Evolutionary conservation across 2,888 invertebrate genomes (phyloP), one percentile per base, ranked within the genome.

Genomic region (Megaustenia siamemsis): DNA sequence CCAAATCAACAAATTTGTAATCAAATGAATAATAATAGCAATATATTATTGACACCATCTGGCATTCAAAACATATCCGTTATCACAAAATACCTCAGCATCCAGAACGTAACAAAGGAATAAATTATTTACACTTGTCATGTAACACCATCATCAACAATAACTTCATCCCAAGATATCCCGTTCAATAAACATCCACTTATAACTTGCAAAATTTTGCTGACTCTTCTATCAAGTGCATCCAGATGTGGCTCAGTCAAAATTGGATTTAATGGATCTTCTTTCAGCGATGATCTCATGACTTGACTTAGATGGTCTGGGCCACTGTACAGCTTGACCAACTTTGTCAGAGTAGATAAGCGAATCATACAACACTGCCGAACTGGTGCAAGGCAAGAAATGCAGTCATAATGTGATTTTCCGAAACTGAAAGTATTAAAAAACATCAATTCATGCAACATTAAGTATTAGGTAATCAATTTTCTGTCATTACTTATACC

Each of bases 361-460:
- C 99, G 95, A 83, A 99, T 96, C 91, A 97, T 95, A 94, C 99
- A 99, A 95, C 99, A 99, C 94, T 99, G 99, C 89, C 97, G 95
- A 79, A 99, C 95, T 0, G 99, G 99, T 18, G 98, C 98, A 88
- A 99, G 95, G 91, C 99, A 99, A 28, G 86, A 86, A 0, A 86
- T 60, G 38, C 79, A 82, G 73, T 86, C 82, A 56, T 86, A 83
- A 32, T 78, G 83, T 43, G 82, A 71, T 63, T 78, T 85, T 24
- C 82, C 82, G 71, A 82, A 82, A 24, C 85, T 82, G 76, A 32
- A 49, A 75, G 45, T 68, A 45, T 24, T n/a, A 63, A 3, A 45
- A 45, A 18, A 68, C 21, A 56, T 45, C 28, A n/a, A n/a, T n/a
- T n/a, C n/a, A n/a, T n/a, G n/a, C n/a, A n/a, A n/a, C n/a, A n/a